phyloP scores from a whole-genome alignment of 1,140 invertebrate genomes.

The Lordiphosa clarofinis region DNA sequence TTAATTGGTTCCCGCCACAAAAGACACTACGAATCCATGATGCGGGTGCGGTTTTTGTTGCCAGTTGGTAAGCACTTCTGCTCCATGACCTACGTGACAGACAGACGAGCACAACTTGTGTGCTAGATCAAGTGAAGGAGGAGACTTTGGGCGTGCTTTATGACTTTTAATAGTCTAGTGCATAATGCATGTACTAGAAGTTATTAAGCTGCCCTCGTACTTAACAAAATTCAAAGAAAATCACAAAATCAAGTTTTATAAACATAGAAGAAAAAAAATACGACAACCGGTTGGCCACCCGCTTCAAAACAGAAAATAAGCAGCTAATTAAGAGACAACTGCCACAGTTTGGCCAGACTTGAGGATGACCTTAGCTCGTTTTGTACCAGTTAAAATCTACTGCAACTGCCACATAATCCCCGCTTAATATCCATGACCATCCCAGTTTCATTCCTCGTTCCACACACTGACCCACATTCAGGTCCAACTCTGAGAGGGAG shows the following conservation, averaged over 20 bases:
- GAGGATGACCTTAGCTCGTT: too few relatives aligned
- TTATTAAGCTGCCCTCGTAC: too few relatives aligned
- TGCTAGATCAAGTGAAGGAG: slow-evolving; percentile 49
- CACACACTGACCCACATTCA: too few relatives aligned
- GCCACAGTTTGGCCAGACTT: neutral
- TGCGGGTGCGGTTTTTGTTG: slow-evolving; percentile 34
- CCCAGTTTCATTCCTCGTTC: too few relatives aligned
- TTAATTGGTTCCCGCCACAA: slow-evolving; percentile 57
- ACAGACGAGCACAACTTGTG: slow-evolving; percentile 36
- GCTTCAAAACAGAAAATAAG: slow-evolving; percentile 59
- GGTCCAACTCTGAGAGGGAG: neutral
- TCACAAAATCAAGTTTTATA: too few relatives aligned
- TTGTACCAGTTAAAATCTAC: too few relatives aligned
- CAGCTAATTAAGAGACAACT: slow-evolving; percentile 61
- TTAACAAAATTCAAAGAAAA: too few relatives aligned
- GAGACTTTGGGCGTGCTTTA: too few relatives aligned
- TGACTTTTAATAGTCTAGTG: slow-evolving; percentile 63
- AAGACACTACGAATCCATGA: slow-evolving; percentile 15
- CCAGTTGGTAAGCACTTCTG: slow-evolving; percentile 53
- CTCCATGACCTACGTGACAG: slow-evolving; percentile 66
- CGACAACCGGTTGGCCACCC: slow-evolving; percentile 45
- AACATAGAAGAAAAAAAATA: too few relatives aligned
- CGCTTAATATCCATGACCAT: too few relatives aligned
- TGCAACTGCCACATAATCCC: too few relatives aligned
- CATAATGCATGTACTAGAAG: too few relatives aligned